Conservation (phyloP, 2,888 invertebrate genomes). For the Neoitamus cyanurus region DNA sequence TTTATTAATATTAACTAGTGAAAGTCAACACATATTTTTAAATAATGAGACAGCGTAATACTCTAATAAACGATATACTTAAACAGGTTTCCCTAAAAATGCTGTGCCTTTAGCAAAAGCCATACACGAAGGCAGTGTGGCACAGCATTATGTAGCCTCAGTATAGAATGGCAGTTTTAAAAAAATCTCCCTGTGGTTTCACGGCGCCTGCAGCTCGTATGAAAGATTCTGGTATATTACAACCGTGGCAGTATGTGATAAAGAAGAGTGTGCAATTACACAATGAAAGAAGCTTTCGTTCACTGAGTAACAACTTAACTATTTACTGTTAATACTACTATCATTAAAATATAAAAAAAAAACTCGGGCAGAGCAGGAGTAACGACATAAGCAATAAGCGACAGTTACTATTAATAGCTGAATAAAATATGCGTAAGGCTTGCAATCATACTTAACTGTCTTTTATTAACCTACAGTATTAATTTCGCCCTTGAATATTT, state of each 20-base stretch:
- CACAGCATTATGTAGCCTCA: background rate
- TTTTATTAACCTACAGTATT: too few relatives aligned
- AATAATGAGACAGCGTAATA: background rate
- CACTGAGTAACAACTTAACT: background rate
- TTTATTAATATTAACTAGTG: conserved; percentile 9
- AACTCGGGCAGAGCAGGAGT: too few relatives aligned
- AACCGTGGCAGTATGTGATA: background rate
- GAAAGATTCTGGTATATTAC: background rate
- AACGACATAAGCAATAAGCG: too few relatives aligned
- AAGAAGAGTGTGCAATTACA: background rate
- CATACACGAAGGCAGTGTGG: background rate
- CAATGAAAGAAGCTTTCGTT: background rate
- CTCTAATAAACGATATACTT: background rate
- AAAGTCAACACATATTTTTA: conserved; percentile 23
- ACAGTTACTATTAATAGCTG: too few relatives aligned
- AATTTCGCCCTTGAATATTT: background rate
- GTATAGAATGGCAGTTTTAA: background rate
- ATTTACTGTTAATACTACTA: background rate
- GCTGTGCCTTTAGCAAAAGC: background rate
- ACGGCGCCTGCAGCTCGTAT: too few relatives aligned
- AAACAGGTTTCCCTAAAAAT: background rate
- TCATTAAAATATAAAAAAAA: too few relatives aligned
- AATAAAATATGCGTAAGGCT: background rate
- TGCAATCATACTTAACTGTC: background rate
- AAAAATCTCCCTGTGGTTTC: background rate